Percentiles rank a stretch among this genome's conserved stretches.
Evolutionary conservation across 1,140 invertebrate genomes (phyloP).

Genomic region (Zaprionus gabonicus): DNA sequence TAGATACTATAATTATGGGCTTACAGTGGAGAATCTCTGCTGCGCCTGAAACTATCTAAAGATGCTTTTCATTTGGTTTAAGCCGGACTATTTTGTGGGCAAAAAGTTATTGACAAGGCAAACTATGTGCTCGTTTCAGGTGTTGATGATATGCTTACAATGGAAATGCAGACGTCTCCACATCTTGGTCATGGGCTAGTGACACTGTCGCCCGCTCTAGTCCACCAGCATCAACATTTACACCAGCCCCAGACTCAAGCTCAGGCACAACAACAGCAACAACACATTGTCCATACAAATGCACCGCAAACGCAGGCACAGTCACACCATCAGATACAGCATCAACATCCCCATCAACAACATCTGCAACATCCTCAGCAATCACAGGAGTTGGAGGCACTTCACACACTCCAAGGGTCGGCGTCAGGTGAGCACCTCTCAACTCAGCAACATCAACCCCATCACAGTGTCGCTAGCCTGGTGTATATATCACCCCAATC

Average conservation of each 20-base stretch:
- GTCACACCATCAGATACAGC: slow-evolving; percentile 16
- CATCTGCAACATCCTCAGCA: slow-evolving; percentile 33
- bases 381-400: slow-evolving; percentile 49
- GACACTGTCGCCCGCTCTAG: slow-evolving; percentile 50
- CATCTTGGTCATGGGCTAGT: slow-evolving; percentile 69
- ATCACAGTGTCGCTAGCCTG: slow-evolving; percentile 45
- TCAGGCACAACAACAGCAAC: slow-evolving; percentile 17
- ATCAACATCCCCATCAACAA: slow-evolving; percentile 15
- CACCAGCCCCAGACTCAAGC: slow-evolving; percentile 51
- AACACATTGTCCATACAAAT: not conserved
- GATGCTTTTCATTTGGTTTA: not conserved
- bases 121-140: slow-evolving; percentile 40
- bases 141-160: slow-evolving; percentile 71
- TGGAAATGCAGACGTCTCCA: slow-evolving; percentile 79
- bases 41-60: not conserved
- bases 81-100: not conserved
- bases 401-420: slow-evolving; percentile 50
- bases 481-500: slow-evolving; percentile 50
- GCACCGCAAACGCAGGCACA: slow-evolving; percentile 29
- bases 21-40: not conserved
- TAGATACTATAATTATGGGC: slow-evolving; percentile 52
- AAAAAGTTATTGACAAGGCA: slow-evolving; percentile 24
- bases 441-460: slow-evolving; percentile 49
- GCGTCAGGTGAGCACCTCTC: slow-evolving; percentile 14
- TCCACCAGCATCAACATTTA: slow-evolving; percentile 57